These are phyloP conservation scores for Ophion ellenae DNA, from an alignment of 2,888 invertebrate genomes.

Conservation along the genomic window DNA sequence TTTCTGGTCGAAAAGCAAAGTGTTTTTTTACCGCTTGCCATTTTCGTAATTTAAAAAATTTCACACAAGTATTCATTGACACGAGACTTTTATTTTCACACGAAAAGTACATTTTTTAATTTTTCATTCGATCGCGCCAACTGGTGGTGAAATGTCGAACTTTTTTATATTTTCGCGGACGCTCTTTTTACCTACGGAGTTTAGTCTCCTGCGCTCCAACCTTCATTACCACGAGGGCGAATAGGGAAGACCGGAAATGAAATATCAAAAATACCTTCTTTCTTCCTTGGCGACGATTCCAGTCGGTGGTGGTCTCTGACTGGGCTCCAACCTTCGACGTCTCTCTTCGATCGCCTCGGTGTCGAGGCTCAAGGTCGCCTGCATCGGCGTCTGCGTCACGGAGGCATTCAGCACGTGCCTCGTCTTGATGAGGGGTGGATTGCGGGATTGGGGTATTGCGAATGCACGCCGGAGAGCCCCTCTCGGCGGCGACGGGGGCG, in stretches of 20 bases:
- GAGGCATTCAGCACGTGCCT: conserved; percentile 88
- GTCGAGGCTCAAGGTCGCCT: conserved; percentile 79
- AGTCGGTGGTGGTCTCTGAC: conserved; percentile 79
- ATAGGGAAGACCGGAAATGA: no score
- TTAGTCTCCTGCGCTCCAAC: no score
- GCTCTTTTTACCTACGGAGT: no score
- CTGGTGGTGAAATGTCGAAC: no score
- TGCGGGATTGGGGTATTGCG: conserved; percentile 89
- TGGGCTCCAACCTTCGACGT: conserved; percentile 78
- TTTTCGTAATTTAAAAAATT: no score
- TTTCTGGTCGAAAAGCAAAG: no score
- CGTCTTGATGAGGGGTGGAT: conserved; percentile 93
- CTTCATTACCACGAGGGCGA: no score
- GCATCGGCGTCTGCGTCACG: conserved; percentile 74
- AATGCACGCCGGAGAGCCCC: conserved; percentile 84
- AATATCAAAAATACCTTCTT: conserved; percentile 74
- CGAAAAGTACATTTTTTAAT: background rate
- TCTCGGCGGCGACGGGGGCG: conserved; percentile 90
- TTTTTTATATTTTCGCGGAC: no score
- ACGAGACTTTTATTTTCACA: background rate
- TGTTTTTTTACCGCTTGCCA: no score
- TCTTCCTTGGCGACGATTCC: conserved; percentile 81
- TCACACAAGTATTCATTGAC: no score
- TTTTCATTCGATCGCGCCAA: background rate
- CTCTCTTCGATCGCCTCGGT: conserved; percentile 81